Percentiles rank a stretch among this genome's conserved stretches.
Evolutionary conservation across 1,140 invertebrate species (phyloP).

Genomic region (Zaprionus gabonicus): DNA sequence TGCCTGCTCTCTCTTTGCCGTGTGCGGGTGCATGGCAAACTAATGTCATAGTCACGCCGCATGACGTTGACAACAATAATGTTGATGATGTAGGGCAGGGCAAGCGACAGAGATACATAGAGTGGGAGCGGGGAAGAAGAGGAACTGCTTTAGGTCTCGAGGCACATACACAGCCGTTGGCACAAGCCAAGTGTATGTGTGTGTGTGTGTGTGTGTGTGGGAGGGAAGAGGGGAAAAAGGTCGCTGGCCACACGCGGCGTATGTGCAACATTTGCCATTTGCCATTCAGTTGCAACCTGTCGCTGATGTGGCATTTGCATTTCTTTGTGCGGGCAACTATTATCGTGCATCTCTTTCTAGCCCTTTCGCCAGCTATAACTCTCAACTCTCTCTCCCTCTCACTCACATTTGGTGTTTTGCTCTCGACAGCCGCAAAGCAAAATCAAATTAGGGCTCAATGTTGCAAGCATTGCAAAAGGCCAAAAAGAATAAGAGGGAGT

Average conservation of each 20-base stretch:
- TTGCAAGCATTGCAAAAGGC: conserved; percentile 2
- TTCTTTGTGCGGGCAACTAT: conserved; percentile 40
- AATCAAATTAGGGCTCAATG: conserved; percentile 6
- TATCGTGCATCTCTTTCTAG: not conserved
- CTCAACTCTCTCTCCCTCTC: not conserved
- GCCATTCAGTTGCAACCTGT: conserved; percentile 26
- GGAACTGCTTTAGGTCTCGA: conserved; percentile 3
- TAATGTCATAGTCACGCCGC: conserved; percentile 74
- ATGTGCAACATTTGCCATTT: conserved; percentile 29
- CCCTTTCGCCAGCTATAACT: not conserved
- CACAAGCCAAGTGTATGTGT: not conserved
- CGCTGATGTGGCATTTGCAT: conserved; percentile 63
- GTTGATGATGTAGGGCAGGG: conserved; percentile 48
- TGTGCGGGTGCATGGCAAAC: conserved; percentile 50
- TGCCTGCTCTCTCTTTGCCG: not conserved
- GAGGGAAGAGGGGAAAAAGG: not conserved
- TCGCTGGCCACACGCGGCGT: conserved; percentile 9
- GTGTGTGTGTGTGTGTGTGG: not conserved
- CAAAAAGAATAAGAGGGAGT: not conserved
- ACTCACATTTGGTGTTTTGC: not conserved
- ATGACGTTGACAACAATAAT: conserved; percentile 70
- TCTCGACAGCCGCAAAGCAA: not conserved
- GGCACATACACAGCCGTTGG: not conserved
- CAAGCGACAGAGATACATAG: not conserved
- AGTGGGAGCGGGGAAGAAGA: not conserved